phyloP scores from a whole-genome alignment of 2,113 vertebrate genomes.

The Merops nubicus region DNA sequence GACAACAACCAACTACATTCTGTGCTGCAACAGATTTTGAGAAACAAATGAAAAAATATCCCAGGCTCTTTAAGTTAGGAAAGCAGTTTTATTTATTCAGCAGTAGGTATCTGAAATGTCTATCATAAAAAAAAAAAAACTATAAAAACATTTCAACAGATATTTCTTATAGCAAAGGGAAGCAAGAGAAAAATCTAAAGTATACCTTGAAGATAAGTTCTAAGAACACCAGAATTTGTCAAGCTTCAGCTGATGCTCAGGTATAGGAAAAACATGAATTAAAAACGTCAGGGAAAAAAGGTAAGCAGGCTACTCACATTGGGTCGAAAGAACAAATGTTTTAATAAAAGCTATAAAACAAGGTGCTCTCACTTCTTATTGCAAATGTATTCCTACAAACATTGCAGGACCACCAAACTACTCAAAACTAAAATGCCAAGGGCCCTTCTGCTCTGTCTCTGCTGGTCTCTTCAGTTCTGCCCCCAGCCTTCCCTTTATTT shows the following conservation, averaged over 20 bases:
- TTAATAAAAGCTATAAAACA: background rate
- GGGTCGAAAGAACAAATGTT: background rate
- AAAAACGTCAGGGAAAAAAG: background rate
- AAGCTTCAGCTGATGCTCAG: background rate
- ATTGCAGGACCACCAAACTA: background rate
- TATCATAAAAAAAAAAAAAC: conserved; percentile 60
- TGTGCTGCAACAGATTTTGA: background rate
- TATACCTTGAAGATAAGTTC: background rate
- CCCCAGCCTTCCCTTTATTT: background rate
- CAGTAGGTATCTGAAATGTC: conserved; percentile 36
- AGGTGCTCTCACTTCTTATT: background rate
- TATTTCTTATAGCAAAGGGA: conserved; percentile 30
- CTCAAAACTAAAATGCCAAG: background rate
- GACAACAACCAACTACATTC: conserved; percentile 28
- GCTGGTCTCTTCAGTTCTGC: background rate
- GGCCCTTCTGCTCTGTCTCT: background rate
- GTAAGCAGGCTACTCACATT: background rate
- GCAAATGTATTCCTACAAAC: background rate
- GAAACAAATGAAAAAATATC: background rate
- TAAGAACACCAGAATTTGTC: background rate
- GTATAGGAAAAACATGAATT: background rate
- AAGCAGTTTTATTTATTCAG: conserved; percentile 56
- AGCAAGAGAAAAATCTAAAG: background rate
- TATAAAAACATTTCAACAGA: conserved; percentile 41
- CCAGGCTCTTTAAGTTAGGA: conserved; percentile 1